Conservation (phyloP, 2,113 vertebrate species). For the Odocoileus virginianus region DNA sequence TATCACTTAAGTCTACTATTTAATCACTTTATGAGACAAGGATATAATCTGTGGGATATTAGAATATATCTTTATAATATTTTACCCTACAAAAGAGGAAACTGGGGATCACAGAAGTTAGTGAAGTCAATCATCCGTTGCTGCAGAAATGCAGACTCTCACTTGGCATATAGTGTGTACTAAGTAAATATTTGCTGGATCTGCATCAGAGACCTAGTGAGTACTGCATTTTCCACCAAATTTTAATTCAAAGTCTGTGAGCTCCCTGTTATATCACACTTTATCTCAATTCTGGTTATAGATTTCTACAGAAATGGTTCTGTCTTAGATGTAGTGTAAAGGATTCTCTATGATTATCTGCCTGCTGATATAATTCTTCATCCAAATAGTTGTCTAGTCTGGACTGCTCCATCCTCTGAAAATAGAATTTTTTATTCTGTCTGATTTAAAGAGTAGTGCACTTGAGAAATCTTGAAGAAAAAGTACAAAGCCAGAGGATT, state of each 20-base stretch:
- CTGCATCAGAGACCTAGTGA: not conserved
- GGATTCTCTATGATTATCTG: not conserved
- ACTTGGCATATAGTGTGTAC: not conserved
- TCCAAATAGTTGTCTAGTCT: not conserved
- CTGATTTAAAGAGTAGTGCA: not conserved
- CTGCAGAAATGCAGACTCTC: not conserved
- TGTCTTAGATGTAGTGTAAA: not conserved
- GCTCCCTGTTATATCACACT: not conserved
- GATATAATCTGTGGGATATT: not conserved
- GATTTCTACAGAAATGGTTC: not conserved
- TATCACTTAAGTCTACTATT: not conserved
- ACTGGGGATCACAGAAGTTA: not conserved
- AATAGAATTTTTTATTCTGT: conserved; percentile 14
- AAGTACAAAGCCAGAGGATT: not conserved
- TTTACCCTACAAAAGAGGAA: not conserved
- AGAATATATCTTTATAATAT: not conserved
- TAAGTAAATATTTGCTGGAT: not conserved
- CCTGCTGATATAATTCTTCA: conserved; percentile 1
- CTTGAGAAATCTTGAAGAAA: conserved; percentile 5
- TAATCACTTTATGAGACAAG: not conserved
- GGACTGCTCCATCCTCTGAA: not conserved
- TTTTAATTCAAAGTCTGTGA: not conserved
- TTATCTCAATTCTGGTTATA: not conserved
- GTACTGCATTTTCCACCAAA: not conserved
- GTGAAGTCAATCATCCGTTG: not conserved